Conservation (phyloP, 2,797 vertebrate species). For the Tiaroga cobitis region DNA sequence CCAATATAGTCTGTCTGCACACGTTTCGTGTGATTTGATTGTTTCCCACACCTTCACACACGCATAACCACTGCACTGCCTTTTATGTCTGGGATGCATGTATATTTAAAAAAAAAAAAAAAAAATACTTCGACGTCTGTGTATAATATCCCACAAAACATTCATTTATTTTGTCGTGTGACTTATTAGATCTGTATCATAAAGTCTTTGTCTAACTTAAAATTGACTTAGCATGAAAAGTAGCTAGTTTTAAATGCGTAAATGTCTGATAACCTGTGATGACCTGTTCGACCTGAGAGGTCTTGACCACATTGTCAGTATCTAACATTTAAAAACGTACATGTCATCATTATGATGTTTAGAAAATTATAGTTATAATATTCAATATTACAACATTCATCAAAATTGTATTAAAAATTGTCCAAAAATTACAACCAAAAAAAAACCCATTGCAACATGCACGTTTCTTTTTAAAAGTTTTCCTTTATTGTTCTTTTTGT, state of each 20-base stretch:
- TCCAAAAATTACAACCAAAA: background rate
- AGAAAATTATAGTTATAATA: background rate
- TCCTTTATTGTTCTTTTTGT: background rate
- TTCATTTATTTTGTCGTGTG: background rate
- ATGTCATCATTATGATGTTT: background rate
- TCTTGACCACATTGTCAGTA: background rate
- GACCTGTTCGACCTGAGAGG: background rate
- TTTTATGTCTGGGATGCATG: conserved; percentile 19
- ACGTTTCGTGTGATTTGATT: background rate
- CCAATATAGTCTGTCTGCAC: conserved; percentile 15
- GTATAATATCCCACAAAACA: too few relatives aligned
- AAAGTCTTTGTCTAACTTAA: background rate
- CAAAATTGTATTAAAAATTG: too few relatives aligned
- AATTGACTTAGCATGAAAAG: background rate
- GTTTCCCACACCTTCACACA: background rate
- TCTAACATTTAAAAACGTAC: background rate
- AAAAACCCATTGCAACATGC: background rate
- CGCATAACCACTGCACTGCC: background rate
- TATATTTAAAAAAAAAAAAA: background rate
- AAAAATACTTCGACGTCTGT: too few relatives aligned
- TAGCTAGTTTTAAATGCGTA: background rate
- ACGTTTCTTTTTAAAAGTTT: background rate
- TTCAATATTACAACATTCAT: background rate
- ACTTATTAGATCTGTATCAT: background rate
- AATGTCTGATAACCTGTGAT: background rate